phyloP scores from a whole-genome alignment of 2,888 invertebrate genomes.

The Zelleria hepariella region DNA sequence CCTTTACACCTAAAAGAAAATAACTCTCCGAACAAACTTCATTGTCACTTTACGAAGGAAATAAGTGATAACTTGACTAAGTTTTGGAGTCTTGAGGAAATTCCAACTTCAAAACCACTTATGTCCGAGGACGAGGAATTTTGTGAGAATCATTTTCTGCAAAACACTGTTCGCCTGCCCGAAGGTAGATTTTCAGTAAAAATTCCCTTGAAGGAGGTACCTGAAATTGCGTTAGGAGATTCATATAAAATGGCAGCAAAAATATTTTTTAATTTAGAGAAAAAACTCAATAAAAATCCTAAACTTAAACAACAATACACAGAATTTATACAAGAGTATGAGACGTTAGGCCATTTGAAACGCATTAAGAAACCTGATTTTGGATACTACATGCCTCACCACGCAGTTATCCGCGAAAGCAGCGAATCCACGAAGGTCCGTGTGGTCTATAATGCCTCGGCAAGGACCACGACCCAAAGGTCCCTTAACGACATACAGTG shows the following conservation, averaged over 20 bases:
- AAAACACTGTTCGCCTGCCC: constrained; percentile 10
- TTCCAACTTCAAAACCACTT: constrained; percentile 5
- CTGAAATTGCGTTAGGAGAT: constrained; percentile 9
- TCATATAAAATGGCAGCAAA: constrained; percentile 8
- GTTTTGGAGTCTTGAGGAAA: constrained; percentile 16
- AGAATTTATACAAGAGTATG: constrained; percentile 7
- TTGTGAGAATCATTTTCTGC: constrained; percentile 13
- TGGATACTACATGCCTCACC: constrained; percentile 13
- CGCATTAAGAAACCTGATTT: neutral
- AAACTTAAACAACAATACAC: constrained; percentile 1
- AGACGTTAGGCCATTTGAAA: constrained; percentile 5
- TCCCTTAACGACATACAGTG: constrained; percentile 18
- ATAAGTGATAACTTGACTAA: constrained; percentile 3
- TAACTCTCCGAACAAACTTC: constrained; percentile 1
- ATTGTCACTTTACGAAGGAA: constrained; percentile 9
- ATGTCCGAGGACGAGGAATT: constrained; percentile 12
- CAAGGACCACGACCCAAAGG: constrained; percentile 15
- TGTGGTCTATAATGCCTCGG: constrained; percentile 19
- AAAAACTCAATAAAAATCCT: constrained; percentile 8
- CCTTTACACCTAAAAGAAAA: constrained; percentile 1
- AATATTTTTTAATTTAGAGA: constrained; percentile 9
- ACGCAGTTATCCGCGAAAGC: constrained; percentile 13
- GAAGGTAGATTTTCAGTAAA: constrained; percentile 15
- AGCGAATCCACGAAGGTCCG: constrained; percentile 17
- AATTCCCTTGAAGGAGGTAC: constrained; percentile 13